Evolutionary conservation across 2,113 vertebrate genomes (phyloP), one percentile per base, ranked within the genome.

Genomic region (Gallinago undulata): DNA sequence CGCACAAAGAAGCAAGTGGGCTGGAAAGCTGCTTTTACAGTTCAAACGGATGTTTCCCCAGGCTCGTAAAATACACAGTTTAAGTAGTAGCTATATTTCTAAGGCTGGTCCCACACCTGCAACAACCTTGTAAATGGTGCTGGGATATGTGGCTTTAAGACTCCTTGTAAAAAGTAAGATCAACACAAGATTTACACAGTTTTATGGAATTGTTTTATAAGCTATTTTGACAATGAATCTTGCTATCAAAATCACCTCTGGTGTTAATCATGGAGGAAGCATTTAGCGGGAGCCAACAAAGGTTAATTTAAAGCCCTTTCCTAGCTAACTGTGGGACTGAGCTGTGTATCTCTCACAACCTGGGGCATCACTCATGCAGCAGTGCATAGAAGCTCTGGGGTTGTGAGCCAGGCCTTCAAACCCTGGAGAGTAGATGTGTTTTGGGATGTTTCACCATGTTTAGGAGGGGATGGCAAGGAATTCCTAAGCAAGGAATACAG

Each of bases 121-220:
- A 97, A 96, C 96, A 97, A 92, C 97, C 96, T 97, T 97, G 97
- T 98, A 98, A 98, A 98, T 57, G 77, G 93, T 7, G 3, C 72
- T 89, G 72, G 94, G 89, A 95, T 96, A 96, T 91, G 89, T 48
- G 70, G 92, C 85, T 95, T 95, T 97, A 97, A 97, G 95, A 47
- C 74, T 84, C 75, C 97, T 97, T 96, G 97, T 98, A 98, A 98
- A 98, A 97, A 69, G 69, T 60, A 96, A 97, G 96, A 97, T 97
- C 96, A 98, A 97, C 97, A 97, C 84, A 92, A 97, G 97, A 96
- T 97, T 97, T 97, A 96, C 97, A 97, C 97, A 51, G 88, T 96
- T 98, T 98, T 98, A 97, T 97, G 89, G 97, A 96, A 96, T 95
- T 79, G 72, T 88, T 98, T 98, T 97, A 97, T 93, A 93, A 93